phyloP scores from a whole-genome alignment of 2,888 invertebrate genomes.

The Agonopterix heracliana region DNA sequence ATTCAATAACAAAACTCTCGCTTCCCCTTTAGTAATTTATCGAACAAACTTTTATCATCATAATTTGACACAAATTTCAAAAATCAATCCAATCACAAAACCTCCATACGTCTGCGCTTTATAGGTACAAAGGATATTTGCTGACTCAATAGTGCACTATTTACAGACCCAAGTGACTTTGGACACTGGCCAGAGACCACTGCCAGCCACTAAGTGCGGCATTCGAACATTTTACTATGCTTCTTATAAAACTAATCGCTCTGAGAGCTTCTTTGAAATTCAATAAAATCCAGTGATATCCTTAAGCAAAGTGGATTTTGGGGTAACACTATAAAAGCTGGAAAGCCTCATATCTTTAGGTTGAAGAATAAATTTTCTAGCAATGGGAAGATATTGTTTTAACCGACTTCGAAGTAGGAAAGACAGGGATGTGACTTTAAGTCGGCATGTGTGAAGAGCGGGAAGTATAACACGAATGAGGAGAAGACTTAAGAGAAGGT shows the following conservation, averaged over 20 bases:
- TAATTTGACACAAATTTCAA: too few relatives aligned
- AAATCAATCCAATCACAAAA: too few relatives aligned
- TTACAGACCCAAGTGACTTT: constrained; percentile 12
- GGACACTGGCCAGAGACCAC: constrained; percentile 16
- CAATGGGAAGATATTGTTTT: constrained; percentile 3
- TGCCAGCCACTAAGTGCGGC: constrained; percentile 18
- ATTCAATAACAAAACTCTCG: too few relatives aligned
- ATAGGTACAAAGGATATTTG: constrained; percentile 3
- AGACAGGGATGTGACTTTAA: not conserved
- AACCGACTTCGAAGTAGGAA: not conserved
- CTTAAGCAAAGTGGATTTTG: constrained; percentile 7
- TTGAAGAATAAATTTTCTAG: not conserved
- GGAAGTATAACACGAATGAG: too few relatives aligned
- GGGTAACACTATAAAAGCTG: constrained; percentile 1
- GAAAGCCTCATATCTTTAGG: constrained; percentile 2
- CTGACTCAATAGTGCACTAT: constrained; percentile 15
- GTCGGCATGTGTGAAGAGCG: too few relatives aligned
- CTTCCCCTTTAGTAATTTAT: too few relatives aligned
- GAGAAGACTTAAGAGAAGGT: too few relatives aligned
- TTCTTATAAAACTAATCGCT: constrained; percentile 27
- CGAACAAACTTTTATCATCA: too few relatives aligned
- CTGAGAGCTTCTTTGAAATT: constrained; percentile 20
- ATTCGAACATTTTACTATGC: constrained; percentile 19
- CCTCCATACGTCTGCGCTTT: too few relatives aligned
- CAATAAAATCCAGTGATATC: constrained; percentile 11